These are phyloP conservation scores for Poeciliopsis presidionis DNA, from an alignment of 2,797 vertebrate genomes.

Conservation along the genomic window DNA sequence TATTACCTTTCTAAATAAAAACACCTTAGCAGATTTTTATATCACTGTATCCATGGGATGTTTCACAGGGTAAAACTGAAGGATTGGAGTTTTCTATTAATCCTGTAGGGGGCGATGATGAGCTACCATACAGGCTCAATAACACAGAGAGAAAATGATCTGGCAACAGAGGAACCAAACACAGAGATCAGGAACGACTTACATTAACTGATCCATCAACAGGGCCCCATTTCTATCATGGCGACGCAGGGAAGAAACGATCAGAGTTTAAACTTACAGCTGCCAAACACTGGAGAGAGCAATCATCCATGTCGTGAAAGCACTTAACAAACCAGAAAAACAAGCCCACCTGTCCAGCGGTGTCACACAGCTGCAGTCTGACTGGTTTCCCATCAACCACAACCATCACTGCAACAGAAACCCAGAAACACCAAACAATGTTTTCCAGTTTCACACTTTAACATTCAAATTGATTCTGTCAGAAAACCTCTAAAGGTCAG, in stretches of 20 bases:
- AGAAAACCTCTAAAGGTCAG: not conserved
- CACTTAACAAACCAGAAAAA: accelerated
- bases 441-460: not conserved
- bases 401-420: constrained; percentile 60
- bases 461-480: not conserved
- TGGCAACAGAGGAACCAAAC: not conserved
- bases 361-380: constrained; percentile 78
- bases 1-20: not conserved
- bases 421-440: not conserved
- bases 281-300: not conserved
- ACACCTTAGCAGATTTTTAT: not conserved
- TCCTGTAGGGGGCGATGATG: constrained; percentile 39
- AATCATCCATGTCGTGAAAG: not conserved
- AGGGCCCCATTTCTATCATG: constrained; percentile 68
- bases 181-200: constrained; percentile 46
- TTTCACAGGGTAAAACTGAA: not conserved
- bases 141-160: constrained; percentile 14
- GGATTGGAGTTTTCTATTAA: not conserved
- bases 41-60: not conserved
- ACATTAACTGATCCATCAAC: constrained; percentile 69
- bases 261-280: not conserved
- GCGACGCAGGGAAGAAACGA: constrained; percentile 1
- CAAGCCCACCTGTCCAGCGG: constrained; percentile 73
- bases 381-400: constrained; percentile 82
- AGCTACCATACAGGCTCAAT: not conserved